phyloP scores from a whole-genome alignment of 2,888 invertebrate species.

The Cheilosia scutellata region DNA sequence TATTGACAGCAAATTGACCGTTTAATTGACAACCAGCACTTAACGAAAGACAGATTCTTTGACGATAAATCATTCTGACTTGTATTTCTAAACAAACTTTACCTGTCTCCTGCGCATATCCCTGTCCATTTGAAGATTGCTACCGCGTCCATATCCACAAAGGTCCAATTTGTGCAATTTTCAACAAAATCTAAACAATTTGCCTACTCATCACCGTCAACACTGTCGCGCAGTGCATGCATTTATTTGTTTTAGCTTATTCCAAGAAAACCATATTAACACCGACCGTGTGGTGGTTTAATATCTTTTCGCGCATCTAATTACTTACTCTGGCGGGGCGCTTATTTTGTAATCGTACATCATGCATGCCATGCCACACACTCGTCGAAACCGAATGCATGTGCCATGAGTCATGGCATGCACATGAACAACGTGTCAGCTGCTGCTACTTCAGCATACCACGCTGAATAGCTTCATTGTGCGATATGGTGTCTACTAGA shows the following conservation, averaged over 20 bases:
- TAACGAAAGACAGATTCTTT: background rate
- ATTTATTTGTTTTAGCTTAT: slow-evolving; percentile 40
- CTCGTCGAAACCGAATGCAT: slow-evolving; percentile 48
- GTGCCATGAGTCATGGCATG: slow-evolving; percentile 41
- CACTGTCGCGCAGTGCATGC: background rate
- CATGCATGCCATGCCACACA: slow-evolving; percentile 43
- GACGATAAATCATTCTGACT: background rate
- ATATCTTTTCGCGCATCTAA: slow-evolving; percentile 62
- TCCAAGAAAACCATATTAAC: slow-evolving; percentile 43
- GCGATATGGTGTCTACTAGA: slow-evolving; percentile 26
- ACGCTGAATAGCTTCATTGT: slow-evolving; percentile 65
- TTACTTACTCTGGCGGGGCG: slow-evolving; percentile 53
- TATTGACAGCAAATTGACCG: background rate
- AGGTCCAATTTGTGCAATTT: background rate
- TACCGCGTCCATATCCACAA: background rate
- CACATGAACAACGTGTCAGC: slow-evolving; percentile 49
- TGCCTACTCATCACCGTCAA: slow-evolving; percentile 33
- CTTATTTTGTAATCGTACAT: slow-evolving; percentile 53
- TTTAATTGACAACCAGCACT: slow-evolving; percentile 1
- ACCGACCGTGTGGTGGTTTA: slow-evolving; percentile 39
- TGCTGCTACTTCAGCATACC: slow-evolving; percentile 20
- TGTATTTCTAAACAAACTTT: background rate
- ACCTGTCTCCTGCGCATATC: background rate
- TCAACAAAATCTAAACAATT: slow-evolving; percentile 17
- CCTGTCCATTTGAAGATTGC: background rate